These are phyloP conservation scores for Gambusia yucatana DNA, from an alignment of 2,797 vertebrate species.

Conservation along the genomic window DNA sequence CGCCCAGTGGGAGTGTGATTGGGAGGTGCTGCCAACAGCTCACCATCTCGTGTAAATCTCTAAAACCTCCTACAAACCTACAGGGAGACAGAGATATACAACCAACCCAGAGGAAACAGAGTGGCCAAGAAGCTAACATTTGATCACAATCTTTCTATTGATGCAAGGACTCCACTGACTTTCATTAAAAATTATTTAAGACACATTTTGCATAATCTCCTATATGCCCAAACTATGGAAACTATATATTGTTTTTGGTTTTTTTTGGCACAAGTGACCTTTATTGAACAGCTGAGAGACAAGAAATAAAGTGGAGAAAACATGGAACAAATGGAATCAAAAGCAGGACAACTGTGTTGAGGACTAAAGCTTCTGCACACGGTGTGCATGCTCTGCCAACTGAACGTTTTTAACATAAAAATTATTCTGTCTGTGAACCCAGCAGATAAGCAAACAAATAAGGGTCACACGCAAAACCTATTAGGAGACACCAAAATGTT, in stretches of 20 bases:
- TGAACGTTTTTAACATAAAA: too few species aligned
- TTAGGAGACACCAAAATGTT: not conserved
- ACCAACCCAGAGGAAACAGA: slow-evolving; percentile 67
- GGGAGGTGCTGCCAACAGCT: slow-evolving; percentile 72
- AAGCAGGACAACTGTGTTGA: too few species aligned
- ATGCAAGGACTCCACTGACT: slow-evolving; percentile 39
- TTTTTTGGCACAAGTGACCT: too few species aligned
- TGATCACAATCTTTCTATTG: slow-evolving; percentile 55
- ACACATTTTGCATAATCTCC: not conserved
- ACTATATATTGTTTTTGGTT: not conserved
- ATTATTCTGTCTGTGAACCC: not conserved
- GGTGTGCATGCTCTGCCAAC: too few species aligned
- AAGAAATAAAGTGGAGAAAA: too few species aligned
- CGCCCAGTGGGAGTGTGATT: slow-evolving; percentile 72
- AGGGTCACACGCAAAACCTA: not conserved
- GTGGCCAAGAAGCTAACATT: slow-evolving; percentile 58
- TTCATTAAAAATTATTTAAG: slow-evolving; percentile 4
- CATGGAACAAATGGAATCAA: too few species aligned
- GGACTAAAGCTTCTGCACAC: too few species aligned
- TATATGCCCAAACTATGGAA: not conserved
- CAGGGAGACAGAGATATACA: slow-evolving; percentile 56
- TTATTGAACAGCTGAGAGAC: too few species aligned
- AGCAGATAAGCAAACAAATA: not conserved
- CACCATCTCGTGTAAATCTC: slow-evolving; percentile 71
- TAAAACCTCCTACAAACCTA: slow-evolving; percentile 67